phyloP scores from a whole-genome alignment of 2,113 vertebrate species.

The Carlito syrichta region DNA sequence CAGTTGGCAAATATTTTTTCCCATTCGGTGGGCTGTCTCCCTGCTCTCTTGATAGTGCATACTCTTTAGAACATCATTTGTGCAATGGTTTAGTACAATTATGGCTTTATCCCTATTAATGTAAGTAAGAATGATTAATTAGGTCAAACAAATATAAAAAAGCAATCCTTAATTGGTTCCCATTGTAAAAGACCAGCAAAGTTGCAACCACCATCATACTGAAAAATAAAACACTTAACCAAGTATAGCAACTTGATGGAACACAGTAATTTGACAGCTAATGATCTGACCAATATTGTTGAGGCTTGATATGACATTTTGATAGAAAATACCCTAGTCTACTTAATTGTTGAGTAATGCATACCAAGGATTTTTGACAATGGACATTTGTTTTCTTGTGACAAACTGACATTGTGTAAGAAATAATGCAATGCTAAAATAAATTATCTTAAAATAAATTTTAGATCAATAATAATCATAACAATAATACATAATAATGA shows the following conservation, averaged over 20 bases:
- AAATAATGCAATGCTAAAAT: neutral
- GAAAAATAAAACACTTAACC: conserved; percentile 47
- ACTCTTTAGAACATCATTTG: neutral
- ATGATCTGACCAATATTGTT: neutral
- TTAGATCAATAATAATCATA: neutral
- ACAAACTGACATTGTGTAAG: neutral
- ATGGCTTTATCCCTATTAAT: neutral
- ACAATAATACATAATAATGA: neutral
- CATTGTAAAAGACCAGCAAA: conserved; percentile 11
- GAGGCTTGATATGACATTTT: neutral
- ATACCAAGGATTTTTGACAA: neutral
- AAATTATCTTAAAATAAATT: conserved; percentile 32
- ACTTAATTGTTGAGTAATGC: neutral
- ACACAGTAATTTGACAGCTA: conserved; percentile 38
- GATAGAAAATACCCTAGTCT: neutral
- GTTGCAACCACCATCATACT: neutral
- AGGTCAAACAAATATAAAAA: conserved; percentile 7
- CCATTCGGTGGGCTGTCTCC: too few relatives aligned
- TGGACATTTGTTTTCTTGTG: neutral
- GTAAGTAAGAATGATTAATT: conserved; percentile 45
- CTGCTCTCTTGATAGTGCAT: too few relatives aligned
- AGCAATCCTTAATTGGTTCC: conserved; percentile 3
- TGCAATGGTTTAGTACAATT: neutral
- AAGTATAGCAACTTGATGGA: conserved; percentile 46
- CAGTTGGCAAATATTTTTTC: too few relatives aligned